Evolutionary conservation across 37 sponge, comb jelly and placozoan genomes (phyloP).

Genomic region (Eunapius fragilis): DNA sequence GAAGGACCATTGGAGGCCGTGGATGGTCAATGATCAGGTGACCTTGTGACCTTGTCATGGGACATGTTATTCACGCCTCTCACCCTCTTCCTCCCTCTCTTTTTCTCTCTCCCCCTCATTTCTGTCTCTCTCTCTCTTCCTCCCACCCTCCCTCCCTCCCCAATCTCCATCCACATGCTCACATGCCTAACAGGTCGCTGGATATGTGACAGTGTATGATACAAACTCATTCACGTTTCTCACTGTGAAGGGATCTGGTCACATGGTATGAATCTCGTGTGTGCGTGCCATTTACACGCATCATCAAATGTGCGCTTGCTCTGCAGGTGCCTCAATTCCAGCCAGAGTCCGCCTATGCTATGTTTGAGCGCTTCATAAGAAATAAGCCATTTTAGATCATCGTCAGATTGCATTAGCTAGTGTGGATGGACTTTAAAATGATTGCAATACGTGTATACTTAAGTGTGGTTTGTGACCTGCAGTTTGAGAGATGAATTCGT

Average conservation of each 20-base stretch:
- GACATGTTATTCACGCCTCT: too few species aligned
- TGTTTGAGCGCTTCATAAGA: slow-evolving; percentile 78
- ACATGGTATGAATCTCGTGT: slow-evolving; percentile 74
- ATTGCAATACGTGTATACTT: too few species aligned
- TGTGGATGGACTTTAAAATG: not conserved
- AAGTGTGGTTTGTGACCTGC: too few species aligned
- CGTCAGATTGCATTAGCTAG: not conserved
- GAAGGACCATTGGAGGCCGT: slow-evolving; percentile 68
- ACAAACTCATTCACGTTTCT: slow-evolving; percentile 74
- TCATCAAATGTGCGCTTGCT: too few species aligned
- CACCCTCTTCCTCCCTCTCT: too few species aligned
- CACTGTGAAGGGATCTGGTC: slow-evolving; percentile 87
- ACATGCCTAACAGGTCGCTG: slow-evolving; percentile 79
- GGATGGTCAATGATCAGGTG: slow-evolving; percentile 78
- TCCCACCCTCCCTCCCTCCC: too few species aligned
- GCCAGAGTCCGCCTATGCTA: slow-evolving; percentile 70
- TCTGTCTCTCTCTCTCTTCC: too few species aligned
- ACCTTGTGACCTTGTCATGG: not conserved
- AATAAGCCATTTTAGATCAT: slow-evolving; percentile 38
- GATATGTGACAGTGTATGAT: slow-evolving; percentile 81
- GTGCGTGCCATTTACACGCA: not conserved
- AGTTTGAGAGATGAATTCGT: too few species aligned
- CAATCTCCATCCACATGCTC: too few species aligned
- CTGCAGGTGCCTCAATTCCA: slow-evolving; percentile 77
- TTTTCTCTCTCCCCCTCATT: too few species aligned